Base-by-base conservation (phyloP, 1,140 invertebrate species). In the Euwallacea fornicatus region DNA sequence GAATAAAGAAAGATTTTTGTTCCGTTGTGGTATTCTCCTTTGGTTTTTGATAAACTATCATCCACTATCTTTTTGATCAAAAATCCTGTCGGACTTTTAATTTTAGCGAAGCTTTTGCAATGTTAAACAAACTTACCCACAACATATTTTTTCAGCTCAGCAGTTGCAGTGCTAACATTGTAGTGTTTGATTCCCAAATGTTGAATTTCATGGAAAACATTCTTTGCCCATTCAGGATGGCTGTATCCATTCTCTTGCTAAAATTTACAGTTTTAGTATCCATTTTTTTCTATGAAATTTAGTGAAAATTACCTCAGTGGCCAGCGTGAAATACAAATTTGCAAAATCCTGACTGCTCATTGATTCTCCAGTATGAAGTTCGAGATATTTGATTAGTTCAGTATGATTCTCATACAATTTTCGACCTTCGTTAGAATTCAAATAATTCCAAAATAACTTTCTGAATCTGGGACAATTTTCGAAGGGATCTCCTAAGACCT, bases 1-100 rank as follows among this genome's bases (percentile, higher is more conserved):
- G 87, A 84, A 75, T 90, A 91, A 67, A 89, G 84, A 58, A 83
- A 88, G 69, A 91, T 85, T 78, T 90, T 90, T 2, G 85, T 86
- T 15, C 81, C 80, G 50, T 78, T 76, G 0, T 80, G 75, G 16
- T 86, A 69, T n/a, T 73, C 84, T 11, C 78, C 82, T 6, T 84
- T 75, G 8, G 79, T 77, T 77, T 85, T 86, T 11, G 81, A 78
- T 43, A 84, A 78, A 82, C 87, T 87, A 72, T 88, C 86, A 0
- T 80, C 75, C 2, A 87, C 76, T 67, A 90, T 85, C 82, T 89
- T 87, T 67, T 87, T 86, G 2, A 91, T 69, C 44, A 88, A 79
- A 15, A 83, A 82, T 53, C 79, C 79, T 79, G 43, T 58, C 70
- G 54, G 71, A 46, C 55, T 73, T 63, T 50, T 65, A 33, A 56